Evolutionary conservation across 2,888 invertebrate genomes (phyloP).

Genomic region (Drosophila ustulata): DNA sequence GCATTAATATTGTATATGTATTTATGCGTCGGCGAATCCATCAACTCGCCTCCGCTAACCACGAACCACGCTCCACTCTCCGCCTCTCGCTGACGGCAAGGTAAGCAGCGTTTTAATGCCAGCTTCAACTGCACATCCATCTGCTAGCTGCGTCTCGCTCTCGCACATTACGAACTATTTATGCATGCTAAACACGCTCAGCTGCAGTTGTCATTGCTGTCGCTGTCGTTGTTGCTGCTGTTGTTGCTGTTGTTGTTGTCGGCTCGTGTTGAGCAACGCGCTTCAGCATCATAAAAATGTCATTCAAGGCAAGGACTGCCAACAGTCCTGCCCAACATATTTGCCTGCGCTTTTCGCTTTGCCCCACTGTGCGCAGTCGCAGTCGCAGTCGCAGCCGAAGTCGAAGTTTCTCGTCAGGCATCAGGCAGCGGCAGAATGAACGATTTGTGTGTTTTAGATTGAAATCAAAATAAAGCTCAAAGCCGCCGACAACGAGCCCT

Average conservation of each 20-base stretch:
- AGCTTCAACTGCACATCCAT: no score
- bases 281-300: slow-evolving; percentile 80
- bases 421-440: slow-evolving; percentile 66
- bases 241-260: slow-evolving; percentile 38
- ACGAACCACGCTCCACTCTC: not conserved
- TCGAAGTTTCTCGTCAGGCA: slow-evolving; percentile 49
- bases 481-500: slow-evolving; percentile 61
- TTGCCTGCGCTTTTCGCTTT: slow-evolving; percentile 10
- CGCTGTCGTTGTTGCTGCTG: slow-evolving; percentile 1
- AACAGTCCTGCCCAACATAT: slow-evolving; percentile 31
- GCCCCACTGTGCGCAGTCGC: slow-evolving; percentile 63
- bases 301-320: slow-evolving; percentile 62
- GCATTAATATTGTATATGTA: slow-evolving; percentile 17
- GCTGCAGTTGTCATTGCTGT: slow-evolving; percentile 33
- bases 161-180: slow-evolving; percentile 50
- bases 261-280: slow-evolving; percentile 75
- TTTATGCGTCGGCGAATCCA: slow-evolving; percentile 38
- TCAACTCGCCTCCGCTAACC: slow-evolving; percentile 32
- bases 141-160: not conserved
- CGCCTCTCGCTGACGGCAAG: no score
- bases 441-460: slow-evolving; percentile 81
- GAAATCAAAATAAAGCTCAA: slow-evolving; percentile 80
- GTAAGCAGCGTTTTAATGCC: no score
- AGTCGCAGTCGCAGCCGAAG: slow-evolving; percentile 18
- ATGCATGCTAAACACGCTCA: slow-evolving; percentile 75